A percentile compares a stretch with the other conserved stretches of the same genome.
phyloP scores from a whole-genome alignment of 1,140 invertebrate species.

The Saccostrea glomerata region DNA sequence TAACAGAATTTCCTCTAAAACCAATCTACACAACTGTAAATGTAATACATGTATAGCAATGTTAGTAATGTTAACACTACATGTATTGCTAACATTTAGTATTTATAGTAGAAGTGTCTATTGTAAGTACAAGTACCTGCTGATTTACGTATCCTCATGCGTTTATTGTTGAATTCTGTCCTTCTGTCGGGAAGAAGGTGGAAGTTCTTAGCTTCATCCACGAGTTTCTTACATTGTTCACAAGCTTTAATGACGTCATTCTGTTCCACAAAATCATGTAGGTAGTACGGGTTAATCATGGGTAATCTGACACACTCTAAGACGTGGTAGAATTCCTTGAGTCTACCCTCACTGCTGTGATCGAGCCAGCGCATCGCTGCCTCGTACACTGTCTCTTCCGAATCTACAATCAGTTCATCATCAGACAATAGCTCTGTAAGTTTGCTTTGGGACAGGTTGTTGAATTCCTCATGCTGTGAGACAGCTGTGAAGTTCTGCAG shows the following conservation, averaged over 20 bases:
- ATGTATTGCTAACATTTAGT: no score
- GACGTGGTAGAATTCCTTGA: slow-evolving; percentile 73
- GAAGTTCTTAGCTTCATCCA: slow-evolving; percentile 81
- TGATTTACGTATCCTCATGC: slow-evolving; percentile 78
- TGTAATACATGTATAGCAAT: no score
- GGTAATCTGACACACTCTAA: slow-evolving; percentile 81
- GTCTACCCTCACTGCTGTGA: slow-evolving; percentile 72
- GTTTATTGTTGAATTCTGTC: slow-evolving; percentile 72
- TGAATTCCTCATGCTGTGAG: slow-evolving; percentile 80
- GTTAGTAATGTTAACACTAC: no score
- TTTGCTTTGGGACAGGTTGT: slow-evolving; percentile 79
- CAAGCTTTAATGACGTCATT: slow-evolving; percentile 73
- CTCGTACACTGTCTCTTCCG: slow-evolving; percentile 81
- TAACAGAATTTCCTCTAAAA: no score
- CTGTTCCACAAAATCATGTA: slow-evolving; percentile 81
- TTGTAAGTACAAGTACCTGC: slow-evolving; percentile 68
- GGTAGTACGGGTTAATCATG: slow-evolving; percentile 81
- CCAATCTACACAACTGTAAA: no score
- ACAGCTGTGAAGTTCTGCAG: slow-evolving; percentile 71
- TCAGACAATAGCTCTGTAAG: slow-evolving; percentile 79
- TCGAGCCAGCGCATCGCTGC: slow-evolving; percentile 80
- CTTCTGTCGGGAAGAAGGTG: slow-evolving; percentile 81
- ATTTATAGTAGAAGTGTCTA: no score
- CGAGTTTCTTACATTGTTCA: slow-evolving; percentile 76
- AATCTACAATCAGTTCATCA: slow-evolving; percentile 80